A percentile compares a stretch with the other conserved stretches of the same genome.
Conservation (phyloP, 2,113 vertebrate species). For the Grantiella picta region DNA sequence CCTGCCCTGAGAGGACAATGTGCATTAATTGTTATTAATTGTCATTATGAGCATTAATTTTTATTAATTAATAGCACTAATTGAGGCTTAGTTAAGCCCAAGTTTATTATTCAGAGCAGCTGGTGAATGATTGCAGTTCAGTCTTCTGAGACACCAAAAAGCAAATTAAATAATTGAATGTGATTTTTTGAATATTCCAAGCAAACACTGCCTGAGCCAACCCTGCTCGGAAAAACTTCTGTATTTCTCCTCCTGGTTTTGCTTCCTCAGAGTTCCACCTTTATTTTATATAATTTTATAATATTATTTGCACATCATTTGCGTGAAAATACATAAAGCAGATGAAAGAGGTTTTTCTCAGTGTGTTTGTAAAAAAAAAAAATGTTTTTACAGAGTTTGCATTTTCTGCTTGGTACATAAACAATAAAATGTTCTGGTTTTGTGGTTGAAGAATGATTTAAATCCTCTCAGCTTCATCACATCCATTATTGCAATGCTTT, state of each 20-base stretch:
- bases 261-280: neutral
- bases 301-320: neutral
- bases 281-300: neutral
- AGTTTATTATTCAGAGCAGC: neutral
- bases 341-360: neutral
- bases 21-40: neutral
- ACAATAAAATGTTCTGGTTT: neutral
- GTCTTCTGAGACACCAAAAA: neutral
- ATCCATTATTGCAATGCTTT: neutral
- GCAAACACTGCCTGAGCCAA: neutral
- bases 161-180: neutral
- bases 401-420: neutral
- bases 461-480: neutral
- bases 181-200: neutral
- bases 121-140: neutral
- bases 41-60: no score
- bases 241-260: neutral
- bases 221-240: neutral
- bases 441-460: neutral
- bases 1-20: neutral
- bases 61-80: neutral
- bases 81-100: neutral
- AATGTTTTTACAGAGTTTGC: neutral
- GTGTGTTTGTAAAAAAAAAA: neutral
- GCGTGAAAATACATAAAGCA: neutral